phyloP scores from a whole-genome alignment of 37 sponge, comb jelly and placozoan species.

The Aphrocallistes beatrix region DNA sequence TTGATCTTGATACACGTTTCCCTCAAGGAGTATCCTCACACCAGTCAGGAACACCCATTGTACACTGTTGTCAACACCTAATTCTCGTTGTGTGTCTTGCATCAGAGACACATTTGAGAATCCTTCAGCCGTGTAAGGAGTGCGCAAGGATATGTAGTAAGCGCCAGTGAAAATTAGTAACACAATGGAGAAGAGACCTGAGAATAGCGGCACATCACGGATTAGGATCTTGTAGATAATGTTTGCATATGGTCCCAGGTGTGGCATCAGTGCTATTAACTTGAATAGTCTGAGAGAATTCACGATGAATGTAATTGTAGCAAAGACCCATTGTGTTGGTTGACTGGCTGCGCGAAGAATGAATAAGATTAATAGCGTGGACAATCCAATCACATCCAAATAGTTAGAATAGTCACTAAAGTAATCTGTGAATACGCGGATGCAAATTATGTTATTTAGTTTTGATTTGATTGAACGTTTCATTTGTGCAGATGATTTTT shows the following conservation, averaged over 20 bases:
- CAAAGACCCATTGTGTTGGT: conserved; percentile 7
- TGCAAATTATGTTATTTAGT: neutral
- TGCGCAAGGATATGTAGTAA: neutral
- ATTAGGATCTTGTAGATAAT: neutral
- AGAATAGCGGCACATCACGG: neutral
- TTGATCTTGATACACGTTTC: neutral
- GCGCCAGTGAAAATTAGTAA: neutral
- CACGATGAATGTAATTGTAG: neutral
- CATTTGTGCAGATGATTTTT: neutral
- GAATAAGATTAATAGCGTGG: neutral
- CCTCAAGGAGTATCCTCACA: neutral
- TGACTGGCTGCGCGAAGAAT: neutral
- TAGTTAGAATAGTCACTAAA: neutral
- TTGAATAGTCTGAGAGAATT: neutral
- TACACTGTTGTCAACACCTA: neutral
- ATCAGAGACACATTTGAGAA: neutral
- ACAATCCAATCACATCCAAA: neutral
- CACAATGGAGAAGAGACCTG: neutral
- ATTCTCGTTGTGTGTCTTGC: neutral
- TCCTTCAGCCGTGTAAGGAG: neutral
- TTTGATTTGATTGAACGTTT: neutral
- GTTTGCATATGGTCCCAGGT: neutral
- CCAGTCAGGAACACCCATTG: conserved; percentile 11
- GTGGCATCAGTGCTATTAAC: neutral
- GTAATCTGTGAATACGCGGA: neutral